Evolutionary conservation across 2,113 vertebrate genomes (phyloP), one percentile per base, ranked within the genome.

Genomic region (Cygnus atratus): DNA sequence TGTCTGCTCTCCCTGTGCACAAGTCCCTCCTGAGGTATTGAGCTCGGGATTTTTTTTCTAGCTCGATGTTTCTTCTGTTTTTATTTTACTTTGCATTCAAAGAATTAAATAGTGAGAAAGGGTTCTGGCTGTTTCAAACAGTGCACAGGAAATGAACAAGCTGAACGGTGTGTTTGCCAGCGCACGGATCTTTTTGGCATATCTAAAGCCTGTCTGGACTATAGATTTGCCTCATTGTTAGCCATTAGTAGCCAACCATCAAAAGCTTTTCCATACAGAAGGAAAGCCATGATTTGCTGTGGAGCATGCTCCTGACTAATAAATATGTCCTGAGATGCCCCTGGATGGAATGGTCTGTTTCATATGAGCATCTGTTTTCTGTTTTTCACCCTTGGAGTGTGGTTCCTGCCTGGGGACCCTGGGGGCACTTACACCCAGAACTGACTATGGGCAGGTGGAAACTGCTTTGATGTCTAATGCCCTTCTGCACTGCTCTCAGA

Each of bases 21-120:
- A 59, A 88, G 39, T 65, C 52, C 61, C 58, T 87, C 54, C 79
- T 70, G 33, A 93, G 88, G 39, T 79, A 79, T 79, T 95, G 92
- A 96, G 79, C 76, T 86, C 81, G 76, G 72, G 61, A 61, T 20
- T 95, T 95, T 58, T 54, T 58, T 46, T 7, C 48, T 84, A 88
- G 48, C 65, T 90, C 22, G 10, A 6, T 76, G 26, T 87, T 84
- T 93, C 87, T 95, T 88, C 84, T 95, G 91, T 78, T 96, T 95
- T 94, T 85, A 70, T 93, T 96, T 97, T 67, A 68, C 65, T 90
- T 66, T 92, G 58, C 39, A 78, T 94, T 95, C 92, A 93, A 86
- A 97, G 88, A 79, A 59, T 80, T 66, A 71, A 94, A 86, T 17
- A 72, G 79, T 84, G 72, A 81, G 73, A 92, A 84, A 81, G 75